phyloP scores from a whole-genome alignment of 2,797 vertebrate species.

The Eidolon dupreanum region DNA sequence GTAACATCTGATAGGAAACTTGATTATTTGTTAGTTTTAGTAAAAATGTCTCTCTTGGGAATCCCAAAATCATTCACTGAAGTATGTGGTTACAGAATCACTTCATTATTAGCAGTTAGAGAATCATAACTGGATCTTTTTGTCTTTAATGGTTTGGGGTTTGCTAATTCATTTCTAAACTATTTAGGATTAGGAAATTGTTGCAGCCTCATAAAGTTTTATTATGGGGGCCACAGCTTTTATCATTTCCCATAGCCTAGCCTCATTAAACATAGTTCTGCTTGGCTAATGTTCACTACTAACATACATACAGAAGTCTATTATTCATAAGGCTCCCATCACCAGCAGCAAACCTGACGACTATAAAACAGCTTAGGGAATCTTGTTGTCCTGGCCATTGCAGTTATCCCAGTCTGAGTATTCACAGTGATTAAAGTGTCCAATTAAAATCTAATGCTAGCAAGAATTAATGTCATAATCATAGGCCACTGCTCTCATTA shows the following conservation, averaged over 20 bases:
- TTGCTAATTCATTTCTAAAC: conserved; percentile 13
- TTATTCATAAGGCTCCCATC: not conserved
- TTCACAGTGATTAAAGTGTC: not conserved
- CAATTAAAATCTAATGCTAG: not conserved
- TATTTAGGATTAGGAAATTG: not conserved
- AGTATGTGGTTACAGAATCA: not conserved
- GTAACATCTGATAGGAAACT: not conserved
- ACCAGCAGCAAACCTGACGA: not conserved
- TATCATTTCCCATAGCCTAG: not conserved
- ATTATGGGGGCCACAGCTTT: not conserved
- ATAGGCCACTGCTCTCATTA: not conserved
- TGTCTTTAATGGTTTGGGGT: not conserved
- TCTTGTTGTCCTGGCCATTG: not conserved
- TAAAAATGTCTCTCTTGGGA: conserved; percentile 30
- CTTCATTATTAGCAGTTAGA: not conserved
- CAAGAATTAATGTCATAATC: not conserved
- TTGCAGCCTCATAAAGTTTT: not conserved
- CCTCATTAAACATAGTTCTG: not conserved
- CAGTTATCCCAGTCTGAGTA: not conserved
- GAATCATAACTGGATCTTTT: not conserved
- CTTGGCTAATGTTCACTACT: not conserved
- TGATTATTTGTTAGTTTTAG: not conserved
- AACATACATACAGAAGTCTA: not conserved
- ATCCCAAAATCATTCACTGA: not conserved
- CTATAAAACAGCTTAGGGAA: not conserved